Base-by-base conservation (phyloP, 2,888 invertebrate species). In the Leistus spinibarbis region DNA sequence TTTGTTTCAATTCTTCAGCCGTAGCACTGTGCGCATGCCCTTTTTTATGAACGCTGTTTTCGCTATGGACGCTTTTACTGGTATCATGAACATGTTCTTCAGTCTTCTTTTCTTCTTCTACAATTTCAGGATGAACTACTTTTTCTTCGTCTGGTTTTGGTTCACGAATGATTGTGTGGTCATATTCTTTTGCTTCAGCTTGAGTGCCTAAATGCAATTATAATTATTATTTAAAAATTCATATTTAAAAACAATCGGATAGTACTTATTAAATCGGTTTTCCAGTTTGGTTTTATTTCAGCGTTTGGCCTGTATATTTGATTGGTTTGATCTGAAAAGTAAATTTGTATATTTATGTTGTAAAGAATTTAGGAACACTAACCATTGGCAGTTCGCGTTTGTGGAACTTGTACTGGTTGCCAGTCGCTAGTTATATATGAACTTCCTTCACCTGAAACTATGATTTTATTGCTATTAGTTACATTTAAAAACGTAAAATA, bases 21-120 rank as follows among this genome's bases (percentile, higher is more conserved):
- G 65, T 40, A 19, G 56, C 23, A 27, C 76, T 77, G 62, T 68
- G 64, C 60, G 56, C 27, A 65, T 76, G 53, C 9, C 60, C 57
- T 22, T 57, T 76, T 54, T 70, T 76, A 22, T 73, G 67, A 70
- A 77, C 77, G 1, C 72, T 57, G 69, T 69, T 24, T 56, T 72
- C 19, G 60, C 79, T 54, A 79, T 78, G 76, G 78, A 79, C 57
- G 76, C 79, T 76, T 78, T 81, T 10, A 17, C 68, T 72, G 54
- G 60, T 20, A 13, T 57, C 63, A 17, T 77, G 77, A 20, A 78
- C 76, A 57, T 79, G 79, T 54, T 53, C 23, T 2, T 40, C 70
- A 10, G 64, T 77, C 13, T 77, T 77, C 23, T 74, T 76, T 79
- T 85, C 84, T 40, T 84, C 82, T 60, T 84, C 85, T 63, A 82